Base-by-base conservation (phyloP, 2,113 vertebrate genomes). In the Panthera leo region DNA sequence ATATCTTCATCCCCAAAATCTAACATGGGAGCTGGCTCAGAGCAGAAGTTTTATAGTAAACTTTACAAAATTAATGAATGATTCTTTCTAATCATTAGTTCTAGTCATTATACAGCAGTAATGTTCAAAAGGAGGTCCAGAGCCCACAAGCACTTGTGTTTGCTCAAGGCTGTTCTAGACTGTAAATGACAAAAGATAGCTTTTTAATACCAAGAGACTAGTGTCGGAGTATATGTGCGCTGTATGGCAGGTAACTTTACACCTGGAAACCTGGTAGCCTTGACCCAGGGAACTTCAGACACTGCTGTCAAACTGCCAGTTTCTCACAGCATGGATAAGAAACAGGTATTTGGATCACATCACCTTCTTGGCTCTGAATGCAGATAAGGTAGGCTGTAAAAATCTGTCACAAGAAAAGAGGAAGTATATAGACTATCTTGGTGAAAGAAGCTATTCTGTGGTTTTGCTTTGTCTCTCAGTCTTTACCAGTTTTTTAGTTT, bases 321-420 rank as follows among this genome's bases (percentile, higher is more conserved):
- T 95, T 96, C 39, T 92, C 78, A 89, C 8, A 92, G 36, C 36
- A 31, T 85, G 71, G 48, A 68, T 79, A 70, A 92, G 63, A 88
- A 79, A 79, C 83, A 61, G 7, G 5, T 68, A 88, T 6, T 31
- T 70, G 29, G 53, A 71, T 90, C 18, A 75, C 6, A 27, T 36
- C 23, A 68, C 13, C n/a, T 83, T 84, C 79, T 94, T 92, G 48
- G 27, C 85, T 92, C 39, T 85, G 67, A 12, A 85, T 80, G 55
- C 48, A 85, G 51, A 45, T 80, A 79, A 96, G 25, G 29, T n/a
- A 53, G 18, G 12, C 71, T 89, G 1, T 79, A 94, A 96, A 94
- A 91, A 89, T 73, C 63, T 73, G 29, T 88, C 31, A 80, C 48
- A 42, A 45, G 21, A 27, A 42, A 85, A 63, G 61, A 80, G 18